Percentiles rank a stretch among this genome's conserved stretches.
These are phyloP conservation scores for Aphrocallistes beatrix DNA, from an alignment of 37 sponge, comb jelly and placozoan genomes.

Conservation along the genomic window DNA sequence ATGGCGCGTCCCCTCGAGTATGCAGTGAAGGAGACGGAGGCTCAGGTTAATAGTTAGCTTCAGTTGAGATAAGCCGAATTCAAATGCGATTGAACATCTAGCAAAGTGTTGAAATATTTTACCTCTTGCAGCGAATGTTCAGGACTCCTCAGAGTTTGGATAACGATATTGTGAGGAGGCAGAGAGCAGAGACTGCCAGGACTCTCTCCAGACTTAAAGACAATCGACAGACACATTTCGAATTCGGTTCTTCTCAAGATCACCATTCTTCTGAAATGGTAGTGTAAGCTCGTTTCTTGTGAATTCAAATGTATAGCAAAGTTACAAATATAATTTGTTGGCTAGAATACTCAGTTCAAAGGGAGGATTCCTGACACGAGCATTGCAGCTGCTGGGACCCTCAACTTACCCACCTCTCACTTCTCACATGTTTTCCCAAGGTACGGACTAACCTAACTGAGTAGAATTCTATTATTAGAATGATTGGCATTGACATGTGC, in stretches of 20 bases:
- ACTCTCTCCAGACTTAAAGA: slow-evolving; percentile 23
- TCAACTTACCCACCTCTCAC: neutral
- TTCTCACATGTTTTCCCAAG: neutral
- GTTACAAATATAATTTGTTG: neutral
- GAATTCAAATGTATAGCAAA: neutral
- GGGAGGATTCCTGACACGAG: neutral
- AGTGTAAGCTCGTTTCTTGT: neutral
- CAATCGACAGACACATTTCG: slow-evolving; percentile 56
- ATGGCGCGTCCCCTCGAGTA: neutral
- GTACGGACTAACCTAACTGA: too few relatives aligned
- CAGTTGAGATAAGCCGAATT: too few relatives aligned
- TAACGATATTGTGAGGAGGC: neutral
- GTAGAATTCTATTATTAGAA: too few relatives aligned
- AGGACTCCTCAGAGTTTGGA: neutral
- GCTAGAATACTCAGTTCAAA: neutral
- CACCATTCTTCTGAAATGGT: slow-evolving; percentile 37
- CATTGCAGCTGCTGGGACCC: neutral
- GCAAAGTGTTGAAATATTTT: neutral
- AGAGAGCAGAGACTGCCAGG: neutral
- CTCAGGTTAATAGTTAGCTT: too few relatives aligned
- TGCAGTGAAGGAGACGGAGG: neutral
- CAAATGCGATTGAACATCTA: neutral
- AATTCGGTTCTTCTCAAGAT: slow-evolving; percentile 38
- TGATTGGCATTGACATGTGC: too few relatives aligned
- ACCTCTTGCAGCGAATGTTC: neutral